These are phyloP conservation scores for Geodia barretti DNA, from an alignment of 37 sponge, comb jelly and placozoan species.

Conservation along the genomic window DNA sequence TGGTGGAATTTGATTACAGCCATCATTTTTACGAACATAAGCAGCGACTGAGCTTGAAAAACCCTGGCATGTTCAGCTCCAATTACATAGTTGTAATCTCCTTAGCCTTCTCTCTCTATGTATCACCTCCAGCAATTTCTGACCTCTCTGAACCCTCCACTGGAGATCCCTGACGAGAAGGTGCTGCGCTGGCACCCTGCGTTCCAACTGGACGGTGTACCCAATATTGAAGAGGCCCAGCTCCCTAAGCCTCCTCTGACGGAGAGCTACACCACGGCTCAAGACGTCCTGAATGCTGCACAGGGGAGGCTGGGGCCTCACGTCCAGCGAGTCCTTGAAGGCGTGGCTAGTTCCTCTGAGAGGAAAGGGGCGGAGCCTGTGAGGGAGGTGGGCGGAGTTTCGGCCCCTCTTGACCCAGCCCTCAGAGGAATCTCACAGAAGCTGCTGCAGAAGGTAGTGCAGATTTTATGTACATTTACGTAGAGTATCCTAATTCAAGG, in stretches of 20 bases:
- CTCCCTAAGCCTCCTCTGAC: slow-evolving; percentile 71
- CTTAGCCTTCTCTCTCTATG: too few species aligned
- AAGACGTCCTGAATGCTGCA: slow-evolving; percentile 39
- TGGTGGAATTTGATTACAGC: too few species aligned
- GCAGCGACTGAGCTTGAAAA: too few species aligned
- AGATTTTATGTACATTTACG: too few species aligned
- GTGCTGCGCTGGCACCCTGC: slow-evolving; percentile 76
- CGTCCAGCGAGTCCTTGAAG: slow-evolving; percentile 13
- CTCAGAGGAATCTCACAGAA: slow-evolving; percentile 53
- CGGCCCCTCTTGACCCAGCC: neutral
- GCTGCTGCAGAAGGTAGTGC: slow-evolving; percentile 52
- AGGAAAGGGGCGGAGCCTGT: neutral
- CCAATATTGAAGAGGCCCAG: slow-evolving; percentile 61
- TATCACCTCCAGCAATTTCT: slow-evolving; percentile 40
- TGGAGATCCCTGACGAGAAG: slow-evolving; percentile 56
- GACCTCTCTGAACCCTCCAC: slow-evolving; percentile 29
- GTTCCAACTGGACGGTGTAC: slow-evolving; percentile 63
- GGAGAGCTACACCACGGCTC: slow-evolving; percentile 35
- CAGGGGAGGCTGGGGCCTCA: slow-evolving; percentile 3
- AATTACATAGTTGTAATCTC: too few species aligned
- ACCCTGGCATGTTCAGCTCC: too few species aligned
- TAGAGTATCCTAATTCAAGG: neutral
- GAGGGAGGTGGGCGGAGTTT: too few species aligned
- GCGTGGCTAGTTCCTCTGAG: neutral
- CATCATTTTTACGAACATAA: too few species aligned